These are phyloP conservation scores for Aurelia sp. DNA, from an alignment of 30 jellyfish, hydroid and myxozoan species.

Conservation along the genomic window DNA sequence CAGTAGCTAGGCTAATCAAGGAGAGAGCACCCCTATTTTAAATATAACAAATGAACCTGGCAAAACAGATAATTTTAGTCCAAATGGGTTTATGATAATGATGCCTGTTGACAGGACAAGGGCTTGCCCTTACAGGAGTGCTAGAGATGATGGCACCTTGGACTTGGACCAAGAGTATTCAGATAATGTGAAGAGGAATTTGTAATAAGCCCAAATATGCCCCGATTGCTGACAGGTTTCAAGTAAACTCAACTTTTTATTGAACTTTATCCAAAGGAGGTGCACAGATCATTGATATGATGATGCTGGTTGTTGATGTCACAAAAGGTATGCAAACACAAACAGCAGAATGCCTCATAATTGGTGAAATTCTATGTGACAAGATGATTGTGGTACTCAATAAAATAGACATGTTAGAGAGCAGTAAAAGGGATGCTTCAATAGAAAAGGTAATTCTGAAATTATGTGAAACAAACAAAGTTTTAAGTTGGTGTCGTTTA, in stretches of 20 bases:
- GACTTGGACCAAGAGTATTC: too few species aligned
- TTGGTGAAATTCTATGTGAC: constrained; percentile 95
- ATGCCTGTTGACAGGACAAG: neutral
- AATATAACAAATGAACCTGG: too few species aligned
- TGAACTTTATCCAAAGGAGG: constrained; percentile 78
- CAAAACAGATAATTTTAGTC: too few species aligned
- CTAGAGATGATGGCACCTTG: too few species aligned
- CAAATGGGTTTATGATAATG: neutral
- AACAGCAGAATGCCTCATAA: constrained; percentile 99
- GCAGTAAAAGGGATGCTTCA: constrained; percentile 62
- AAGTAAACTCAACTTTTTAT: neutral
- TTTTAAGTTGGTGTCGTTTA: too few species aligned
- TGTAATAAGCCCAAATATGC: too few species aligned
- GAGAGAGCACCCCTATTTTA: too few species aligned
- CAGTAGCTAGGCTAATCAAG: too few species aligned
- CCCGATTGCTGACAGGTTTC: too few species aligned
- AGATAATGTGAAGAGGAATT: too few species aligned
- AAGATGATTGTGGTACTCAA: constrained; percentile 95
- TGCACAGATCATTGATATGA: constrained; percentile 97
- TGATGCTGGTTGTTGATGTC: constrained; percentile 92
- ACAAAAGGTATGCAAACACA: constrained; percentile 99
- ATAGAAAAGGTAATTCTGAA: constrained; percentile 68
- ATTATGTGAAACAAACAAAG: too few species aligned
- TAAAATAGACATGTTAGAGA: constrained; percentile 85
- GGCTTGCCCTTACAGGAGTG: neutral